Evolutionary conservation across 2,888 invertebrate species (phyloP), one percentile per base, ranked within the genome.

Genomic region (Perizoma flavofasciatum): DNA sequence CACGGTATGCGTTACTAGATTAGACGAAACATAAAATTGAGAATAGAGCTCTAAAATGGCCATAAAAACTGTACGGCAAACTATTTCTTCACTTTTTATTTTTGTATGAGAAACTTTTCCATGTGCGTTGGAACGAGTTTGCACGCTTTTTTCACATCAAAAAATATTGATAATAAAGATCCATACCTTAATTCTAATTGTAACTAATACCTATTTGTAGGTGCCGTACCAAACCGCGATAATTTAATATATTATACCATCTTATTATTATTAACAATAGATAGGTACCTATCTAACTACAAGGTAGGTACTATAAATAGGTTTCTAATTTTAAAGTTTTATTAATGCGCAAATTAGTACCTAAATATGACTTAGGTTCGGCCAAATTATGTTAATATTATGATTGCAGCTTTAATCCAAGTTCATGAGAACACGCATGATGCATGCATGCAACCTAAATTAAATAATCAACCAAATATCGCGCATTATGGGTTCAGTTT

Each of bases 1-100:
- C 49, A 37, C 40, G 37, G 50, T 59, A 68, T 44, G 41, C 46
- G 49, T 58, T 58, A 57, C 43, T 41, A 60, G 62, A 65, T 61
- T 53, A 47, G 47, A 52, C 51, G 9, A 46, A 61, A 60, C 47
- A 54, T 62, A 53, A 60, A 65, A 56, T 46, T 54, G 48, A 49
- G 49, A 55, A 37, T 51, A 32, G 34, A 7, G 44, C 53, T 61
- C 58, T 55, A 49, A 62, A 52, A 52, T 46, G 41, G 50, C 55
- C 56, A 49, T 65, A 60, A 65, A 37, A 60, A 62, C 49, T 61
- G 10, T 55, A 37, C n/a, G 9, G 35, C 10, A 8, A 39, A 48
- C 44, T 40, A 35, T 5, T 43, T 22, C 37, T 40, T 47, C 9
- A 39, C 32, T 53, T 39, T 39, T 49, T 39, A 32, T 22, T 10